phyloP scores from a whole-genome alignment of 2,888 invertebrate species.

The Chymomyza caudatula region DNA sequence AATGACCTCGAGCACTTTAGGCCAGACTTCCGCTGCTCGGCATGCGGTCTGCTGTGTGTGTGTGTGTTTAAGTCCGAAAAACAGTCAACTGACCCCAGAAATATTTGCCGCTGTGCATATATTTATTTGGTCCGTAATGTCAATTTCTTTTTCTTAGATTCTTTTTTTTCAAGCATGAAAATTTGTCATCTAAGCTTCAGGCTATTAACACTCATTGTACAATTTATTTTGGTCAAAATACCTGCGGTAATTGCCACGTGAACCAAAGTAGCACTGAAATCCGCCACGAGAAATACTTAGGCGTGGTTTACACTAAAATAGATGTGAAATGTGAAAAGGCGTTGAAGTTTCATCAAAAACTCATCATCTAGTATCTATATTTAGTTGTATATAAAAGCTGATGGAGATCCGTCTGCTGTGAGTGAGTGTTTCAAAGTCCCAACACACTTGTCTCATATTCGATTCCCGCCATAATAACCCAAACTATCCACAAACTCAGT shows the following conservation, averaged over 20 bases:
- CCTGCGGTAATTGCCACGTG: background rate
- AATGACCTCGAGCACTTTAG: constrained; percentile 35
- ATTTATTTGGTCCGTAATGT: background rate
- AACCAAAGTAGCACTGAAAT: background rate
- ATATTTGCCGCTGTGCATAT: background rate
- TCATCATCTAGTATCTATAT: too few species aligned
- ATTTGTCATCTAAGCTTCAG: background rate
- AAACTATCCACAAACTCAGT: too few species aligned
- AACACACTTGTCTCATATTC: too few species aligned
- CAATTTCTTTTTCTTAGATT: background rate
- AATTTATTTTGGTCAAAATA: background rate
- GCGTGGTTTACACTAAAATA: background rate
- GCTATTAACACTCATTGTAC: background rate
- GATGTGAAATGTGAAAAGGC: background rate
- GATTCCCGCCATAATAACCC: too few species aligned
- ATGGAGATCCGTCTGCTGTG: too few species aligned
- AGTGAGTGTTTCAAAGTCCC: too few species aligned
- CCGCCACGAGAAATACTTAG: background rate
- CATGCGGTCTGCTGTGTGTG: constrained; percentile 4
- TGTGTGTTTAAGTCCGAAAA: background rate
- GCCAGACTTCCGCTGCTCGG: constrained; percentile 15
- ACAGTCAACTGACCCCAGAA: background rate
- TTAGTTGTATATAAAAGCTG: too few species aligned
- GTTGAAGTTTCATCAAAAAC: too few species aligned
- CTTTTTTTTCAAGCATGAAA: background rate